Evolutionary conservation across 2,888 invertebrate genomes (phyloP), one percentile per base, ranked within the genome.

Genomic region (Halocaridina rubra): DNA sequence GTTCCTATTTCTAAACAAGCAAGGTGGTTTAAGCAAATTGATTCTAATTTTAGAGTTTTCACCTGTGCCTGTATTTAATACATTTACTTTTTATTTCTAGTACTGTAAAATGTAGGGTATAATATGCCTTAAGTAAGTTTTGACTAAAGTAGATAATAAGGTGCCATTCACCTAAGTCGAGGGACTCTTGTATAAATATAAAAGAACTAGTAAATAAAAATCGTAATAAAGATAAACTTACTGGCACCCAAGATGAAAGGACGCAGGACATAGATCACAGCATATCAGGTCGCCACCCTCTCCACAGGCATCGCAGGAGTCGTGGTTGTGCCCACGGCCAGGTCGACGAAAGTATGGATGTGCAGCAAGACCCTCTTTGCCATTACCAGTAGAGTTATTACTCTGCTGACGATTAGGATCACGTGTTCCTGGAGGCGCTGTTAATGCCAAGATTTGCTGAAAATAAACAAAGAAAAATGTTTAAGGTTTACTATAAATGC

Each of bases 201-300:
- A 64, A 64, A 19, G 7, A 10, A 61, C n/a, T n/a, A 61, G 24
- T 8, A 61, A 61, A 7, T 8, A 39, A 39, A 39, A n/a, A n/a
- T n/a, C n/a, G n/a, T n/a, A n/a, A 59, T 29, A 10, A 8, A 8
- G 16, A 0, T 3, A 46, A 92, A 98, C 97, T 81, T 24, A 87
- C 85, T 98, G 97, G 94, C 98, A 99, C 89, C 95, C 94, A 85
- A 98, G 93, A 92, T 99, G 98, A 92, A 98, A 99, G 88, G 98
- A 97, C 33, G 97, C 96, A 0, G 98, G 97, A 90, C 98, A 99
- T 88, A 95, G 95, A 91, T 98, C 98, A 91, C 98, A 99, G 91
- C 98, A 98, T 84, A 99, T 94, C 53, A 99, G 92, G 91, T 97
- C 97, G 2, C 98, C 98, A 39, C 97, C 97, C 92, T 98, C 98